A percentile compares a stretch with the other conserved stretches of the same genome.
Evolutionary conservation across 2,113 vertebrate species (phyloP).

Genomic region (Stegastes partitus): DNA sequence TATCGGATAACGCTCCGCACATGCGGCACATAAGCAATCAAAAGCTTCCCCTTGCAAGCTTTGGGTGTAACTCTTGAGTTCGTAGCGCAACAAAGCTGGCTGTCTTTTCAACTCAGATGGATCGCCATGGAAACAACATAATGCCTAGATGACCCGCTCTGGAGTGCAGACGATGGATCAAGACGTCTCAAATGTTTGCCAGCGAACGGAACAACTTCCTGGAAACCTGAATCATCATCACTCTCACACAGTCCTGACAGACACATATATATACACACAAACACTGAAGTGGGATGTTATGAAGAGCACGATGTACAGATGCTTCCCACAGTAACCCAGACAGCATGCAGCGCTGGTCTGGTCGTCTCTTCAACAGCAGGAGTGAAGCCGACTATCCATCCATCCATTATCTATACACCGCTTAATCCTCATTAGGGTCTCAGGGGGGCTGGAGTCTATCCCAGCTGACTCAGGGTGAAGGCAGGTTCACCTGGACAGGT

Average conservation of each 20-base stretch:
- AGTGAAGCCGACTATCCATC: too few relatives aligned
- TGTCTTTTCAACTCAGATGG: neutral
- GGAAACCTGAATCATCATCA: neutral
- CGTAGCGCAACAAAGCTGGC: neutral
- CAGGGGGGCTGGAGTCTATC: too few relatives aligned
- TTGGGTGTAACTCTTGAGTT: neutral
- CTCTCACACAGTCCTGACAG: neutral
- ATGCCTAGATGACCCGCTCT: slow-evolving; percentile 12
- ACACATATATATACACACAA: neutral
- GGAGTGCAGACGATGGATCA: neutral
- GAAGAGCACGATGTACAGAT: neutral
- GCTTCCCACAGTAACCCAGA: neutral
- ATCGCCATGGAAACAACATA: neutral
- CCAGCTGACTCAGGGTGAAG: too few relatives aligned
- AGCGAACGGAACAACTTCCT: neutral
- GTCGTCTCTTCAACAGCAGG: neutral
- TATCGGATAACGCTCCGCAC: slow-evolving; percentile 2
- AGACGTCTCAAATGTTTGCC: neutral
- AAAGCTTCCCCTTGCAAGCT: neutral
- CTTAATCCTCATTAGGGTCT: too few relatives aligned
- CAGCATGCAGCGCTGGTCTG: neutral
- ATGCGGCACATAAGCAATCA: slow-evolving; percentile 4
- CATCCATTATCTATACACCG: too few relatives aligned
- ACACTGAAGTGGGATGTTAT: neutral
- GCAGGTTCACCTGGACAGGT: too few relatives aligned